Evolutionary conservation across 2,113 vertebrate species (phyloP).

Genomic region (Podarcis muralis): DNA sequence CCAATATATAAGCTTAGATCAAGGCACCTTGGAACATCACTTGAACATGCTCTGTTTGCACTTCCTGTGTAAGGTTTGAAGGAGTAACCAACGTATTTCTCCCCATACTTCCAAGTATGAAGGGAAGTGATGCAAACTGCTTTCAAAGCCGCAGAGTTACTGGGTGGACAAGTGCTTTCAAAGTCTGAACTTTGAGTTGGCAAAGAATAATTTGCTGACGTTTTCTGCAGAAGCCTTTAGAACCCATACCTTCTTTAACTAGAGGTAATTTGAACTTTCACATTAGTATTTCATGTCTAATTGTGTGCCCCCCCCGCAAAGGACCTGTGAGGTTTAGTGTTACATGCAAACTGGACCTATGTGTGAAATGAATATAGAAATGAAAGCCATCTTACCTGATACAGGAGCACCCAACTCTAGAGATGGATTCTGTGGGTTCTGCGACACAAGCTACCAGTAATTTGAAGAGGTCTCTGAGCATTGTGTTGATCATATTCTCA

Average conservation of each 20-base stretch:
- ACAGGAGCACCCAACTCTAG: slow-evolving; percentile 97
- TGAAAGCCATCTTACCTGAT: slow-evolving; percentile 83
- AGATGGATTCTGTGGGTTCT: slow-evolving; percentile 95
- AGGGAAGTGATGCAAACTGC: not conserved
- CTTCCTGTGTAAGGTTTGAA: not conserved
- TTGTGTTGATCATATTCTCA: slow-evolving; percentile 92
- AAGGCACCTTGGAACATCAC: not conserved
- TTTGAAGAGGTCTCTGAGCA: slow-evolving; percentile 96
- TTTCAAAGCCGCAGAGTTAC: not conserved
- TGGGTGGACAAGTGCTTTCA: not conserved
- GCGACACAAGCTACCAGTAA: slow-evolving; percentile 93
- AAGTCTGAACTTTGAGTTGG: not conserved
- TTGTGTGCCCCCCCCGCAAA: too few species aligned
- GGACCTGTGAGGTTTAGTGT: too few species aligned
- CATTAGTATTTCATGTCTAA: not conserved
- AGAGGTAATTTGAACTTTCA: not conserved
- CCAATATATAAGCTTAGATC: not conserved
- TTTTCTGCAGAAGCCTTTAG: too few species aligned
- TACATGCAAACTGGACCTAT: too few species aligned
- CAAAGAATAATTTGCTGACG: not conserved
- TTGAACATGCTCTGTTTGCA: not conserved
- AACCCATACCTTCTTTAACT: not conserved
- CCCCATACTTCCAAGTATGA: not conserved
- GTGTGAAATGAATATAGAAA: not conserved
- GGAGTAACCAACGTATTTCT: not conserved